A percentile compares a stretch with the other conserved stretches of the same genome.
phyloP scores from a whole-genome alignment of 2,113 vertebrate genomes.

The Trachemys scripta region DNA sequence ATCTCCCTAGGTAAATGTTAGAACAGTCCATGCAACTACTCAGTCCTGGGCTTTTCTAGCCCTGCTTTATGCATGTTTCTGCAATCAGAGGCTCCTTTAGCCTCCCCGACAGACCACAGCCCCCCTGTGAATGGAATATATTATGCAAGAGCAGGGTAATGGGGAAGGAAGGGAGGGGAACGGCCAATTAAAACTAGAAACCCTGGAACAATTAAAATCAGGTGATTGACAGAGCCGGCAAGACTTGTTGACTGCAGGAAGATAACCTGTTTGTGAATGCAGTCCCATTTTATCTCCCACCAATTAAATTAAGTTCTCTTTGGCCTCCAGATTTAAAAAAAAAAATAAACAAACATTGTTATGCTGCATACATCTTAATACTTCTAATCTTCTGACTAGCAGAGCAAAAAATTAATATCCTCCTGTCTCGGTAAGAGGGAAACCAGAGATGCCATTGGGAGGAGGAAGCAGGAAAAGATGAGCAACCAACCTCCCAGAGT shows the following conservation, averaged over 20 bases:
- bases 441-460: slow-evolving; percentile 67
- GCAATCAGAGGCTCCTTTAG: slow-evolving; percentile 37
- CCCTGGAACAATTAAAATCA: slow-evolving; percentile 78
- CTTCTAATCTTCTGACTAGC: slow-evolving; percentile 84
- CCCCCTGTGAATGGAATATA: slow-evolving; percentile 60
- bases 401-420: slow-evolving; percentile 87
- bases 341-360: slow-evolving; percentile 77
- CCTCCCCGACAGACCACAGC: slow-evolving; percentile 40
- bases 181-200: slow-evolving; percentile 72
- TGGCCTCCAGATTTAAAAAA: slow-evolving; percentile 73
- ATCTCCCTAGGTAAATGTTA: slow-evolving; percentile 25
- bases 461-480: slow-evolving; percentile 60
- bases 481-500: neutral
- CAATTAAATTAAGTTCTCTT: slow-evolving; percentile 80
- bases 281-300: slow-evolving; percentile 73
- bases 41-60: slow-evolving; percentile 22
- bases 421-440: slow-evolving; percentile 67
- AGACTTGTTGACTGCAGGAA: slow-evolving; percentile 69
- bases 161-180: slow-evolving; percentile 64
- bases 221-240: slow-evolving; percentile 50
- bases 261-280: slow-evolving; percentile 77
- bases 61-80: slow-evolving; percentile 49
- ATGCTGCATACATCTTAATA: slow-evolving; percentile 82
- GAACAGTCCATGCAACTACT: neutral
- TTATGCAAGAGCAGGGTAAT: slow-evolving; percentile 45